Evolutionary conservation across 2,888 invertebrate species (phyloP), one percentile per base, ranked within the genome.

Genomic region (Drosophila colorata): DNA sequence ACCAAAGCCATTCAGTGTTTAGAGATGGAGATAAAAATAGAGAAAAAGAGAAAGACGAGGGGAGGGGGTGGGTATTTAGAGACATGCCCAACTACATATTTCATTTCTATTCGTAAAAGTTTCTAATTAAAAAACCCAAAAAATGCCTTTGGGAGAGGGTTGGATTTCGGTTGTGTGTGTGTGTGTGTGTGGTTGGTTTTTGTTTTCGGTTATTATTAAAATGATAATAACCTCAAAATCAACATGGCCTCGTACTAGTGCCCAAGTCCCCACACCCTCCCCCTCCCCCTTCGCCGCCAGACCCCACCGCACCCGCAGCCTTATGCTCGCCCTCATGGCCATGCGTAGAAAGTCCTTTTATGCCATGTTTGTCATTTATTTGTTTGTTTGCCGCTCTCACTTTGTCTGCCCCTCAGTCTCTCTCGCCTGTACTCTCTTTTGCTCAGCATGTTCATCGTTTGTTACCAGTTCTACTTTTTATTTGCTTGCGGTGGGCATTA

Each of bases 351-450:
- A 81, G 87, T 84, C 66, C 81, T 87, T 84, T 84, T 64, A 84
- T 78, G 78, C 66, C 78, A 87, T 77, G 85, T 87, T 84, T 87
- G 82, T 78, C 82, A 87, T 87, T 84, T 87, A 75, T 84, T 87
- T 82, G 78, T 84, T 84, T 84, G 87, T 70, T 75, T 60, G 69
- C 35, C 67, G 56, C 40, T 43, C 35, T 28, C 16, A 11, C 4
- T 33, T 48, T 18, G 35, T 2, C 33, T 37, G 31, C n/a, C 40
- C 13, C 14, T 38, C 48, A 31, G 31, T 3, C 44, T 16, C 41
- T 8, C 56, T 35, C 23, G 4, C 11, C 0, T 28, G 8, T 28
- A 28, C 5, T 41, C 4, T 7, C 23, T 9, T 3, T 9, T 8
- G 9, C 23, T 11, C 25, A 18, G 37, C 52, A 23, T 57, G 38